These are phyloP conservation scores for Thereva unica DNA, from an alignment of 2,888 invertebrate genomes.

Conservation along the genomic window DNA sequence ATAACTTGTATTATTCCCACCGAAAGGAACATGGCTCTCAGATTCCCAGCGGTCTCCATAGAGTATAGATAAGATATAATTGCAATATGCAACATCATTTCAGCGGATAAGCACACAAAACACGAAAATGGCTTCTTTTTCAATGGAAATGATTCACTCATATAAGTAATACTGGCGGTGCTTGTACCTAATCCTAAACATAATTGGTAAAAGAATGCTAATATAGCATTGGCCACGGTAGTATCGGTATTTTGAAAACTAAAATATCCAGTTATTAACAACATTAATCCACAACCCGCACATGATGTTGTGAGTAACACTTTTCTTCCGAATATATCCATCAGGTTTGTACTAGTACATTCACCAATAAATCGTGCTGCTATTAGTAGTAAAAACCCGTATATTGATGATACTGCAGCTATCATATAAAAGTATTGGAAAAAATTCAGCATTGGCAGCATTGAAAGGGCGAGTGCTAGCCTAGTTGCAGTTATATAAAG, in stretches of 20 bases:
- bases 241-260: neutral
- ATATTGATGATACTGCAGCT: too few species aligned
- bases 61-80: neutral
- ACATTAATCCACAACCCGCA: neutral
- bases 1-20: conserved; percentile 10
- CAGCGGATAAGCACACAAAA: neutral
- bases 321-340: conserved; percentile 20
- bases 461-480: neutral
- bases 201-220: conserved; percentile 17
- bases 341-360: neutral
- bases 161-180: neutral
- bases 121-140: conserved; percentile 8
- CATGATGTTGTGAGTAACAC: conserved; percentile 10
- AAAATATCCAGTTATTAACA: neutral
- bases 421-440: neutral
- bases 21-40: neutral
- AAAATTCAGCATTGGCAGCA: neutral
- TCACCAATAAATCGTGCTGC: neutral
- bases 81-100: conserved; percentile 2
- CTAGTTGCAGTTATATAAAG: conserved; percentile 8
- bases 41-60: neutral
- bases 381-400: neutral
- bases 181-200: conserved; percentile 18
- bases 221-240: neutral
- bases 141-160: conserved; percentile 12